Percentiles rank a stretch among this genome's conserved stretches.
Conservation (phyloP, 2,888 invertebrate genomes). For the Callyntrura guangdongensis region DNA sequence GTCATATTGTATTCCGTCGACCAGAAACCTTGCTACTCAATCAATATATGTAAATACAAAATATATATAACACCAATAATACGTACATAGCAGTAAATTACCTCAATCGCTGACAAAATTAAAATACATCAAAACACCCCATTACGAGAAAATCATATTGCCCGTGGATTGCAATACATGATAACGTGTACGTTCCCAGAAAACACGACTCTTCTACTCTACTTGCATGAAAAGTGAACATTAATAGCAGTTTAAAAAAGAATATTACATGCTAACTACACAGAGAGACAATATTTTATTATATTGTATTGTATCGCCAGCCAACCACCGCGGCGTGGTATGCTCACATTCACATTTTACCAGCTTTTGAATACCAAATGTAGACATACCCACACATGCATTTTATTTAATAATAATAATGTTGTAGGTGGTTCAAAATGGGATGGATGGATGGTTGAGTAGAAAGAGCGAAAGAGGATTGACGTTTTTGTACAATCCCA, state of each 20-base stretch:
- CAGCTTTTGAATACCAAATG: slow-evolving; percentile 14
- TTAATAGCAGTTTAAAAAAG: slow-evolving; percentile 12
- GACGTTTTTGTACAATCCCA: slow-evolving; percentile 76
- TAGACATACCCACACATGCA: slow-evolving; percentile 61
- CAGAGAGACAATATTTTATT: not conserved
- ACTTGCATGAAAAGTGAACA: slow-evolving; percentile 34
- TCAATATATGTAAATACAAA: not conserved
- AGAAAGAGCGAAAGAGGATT: slow-evolving; percentile 73
- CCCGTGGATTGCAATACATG: slow-evolving; percentile 9
- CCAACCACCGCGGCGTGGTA: not conserved
- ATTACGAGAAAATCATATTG: not conserved
- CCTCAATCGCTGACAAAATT: slow-evolving; percentile 24
- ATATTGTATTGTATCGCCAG: slow-evolving; percentile 1
- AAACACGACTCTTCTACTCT: not conserved
- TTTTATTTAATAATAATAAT: slow-evolving; percentile 53
- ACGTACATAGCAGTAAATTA: not conserved
- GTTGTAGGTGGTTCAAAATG: slow-evolving; percentile 70
- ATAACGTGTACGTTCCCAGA: not conserved
- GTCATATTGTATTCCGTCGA: not conserved
- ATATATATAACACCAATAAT: no score
- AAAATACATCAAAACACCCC: slow-evolving; percentile 7
- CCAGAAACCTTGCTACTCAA: not conserved
- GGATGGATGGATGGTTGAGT: slow-evolving; percentile 74
- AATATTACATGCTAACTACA: not conserved
- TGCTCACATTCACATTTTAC: not conserved